Evolutionary conservation across 2,888 invertebrate genomes (phyloP), one percentile per base, ranked within the genome.

Genomic region (Diploptera punctata): DNA sequence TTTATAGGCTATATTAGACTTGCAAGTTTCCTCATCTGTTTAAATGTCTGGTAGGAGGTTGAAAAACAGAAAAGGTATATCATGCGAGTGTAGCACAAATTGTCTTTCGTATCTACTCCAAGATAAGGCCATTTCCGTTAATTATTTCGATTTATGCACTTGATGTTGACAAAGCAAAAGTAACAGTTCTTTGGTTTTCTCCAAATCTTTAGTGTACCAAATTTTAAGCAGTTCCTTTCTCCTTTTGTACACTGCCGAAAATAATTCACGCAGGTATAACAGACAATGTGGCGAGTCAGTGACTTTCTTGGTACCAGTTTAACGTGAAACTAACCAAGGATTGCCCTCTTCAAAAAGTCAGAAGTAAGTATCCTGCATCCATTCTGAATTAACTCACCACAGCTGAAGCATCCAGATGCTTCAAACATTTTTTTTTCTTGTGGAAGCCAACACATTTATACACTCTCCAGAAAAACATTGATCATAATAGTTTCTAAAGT

Each of bases 41-140:
- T 26, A 61, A 74, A n/a, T n/a, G 60, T 72, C 54, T 52, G 54
- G 67, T 43, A 57, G 54, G 1, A 24, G 38, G 38, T 16, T 1
- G 26, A 57, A 49, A 43, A 31, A 33, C 47, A 74, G 74, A 62
- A 75, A 18, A 7, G 44, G 72, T 38, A 75, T 62, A 44, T 74
- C 72, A 43, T 72, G 60, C 31, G 61, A 68, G 60, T 76, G 74
- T 38, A 68, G 70, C n/a, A 73, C 54, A 49, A 69, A 70, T 24
- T 71, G 49, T 67, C 26, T 74, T 29, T 67, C 73, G 74, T 19
- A n/a, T 33, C 13, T 29, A 60, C 3, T 9, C 31, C 13, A 16
- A 16, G 29, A 60, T 60, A 29, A 29, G 29, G 3, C 1, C 13
- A 29, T 33, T 54, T 26, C n/a, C 31, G 24, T 5, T 21, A n/a